These are phyloP conservation scores for Mallotus villosus DNA, from an alignment of 2,797 vertebrate species.

Conservation along the genomic window DNA sequence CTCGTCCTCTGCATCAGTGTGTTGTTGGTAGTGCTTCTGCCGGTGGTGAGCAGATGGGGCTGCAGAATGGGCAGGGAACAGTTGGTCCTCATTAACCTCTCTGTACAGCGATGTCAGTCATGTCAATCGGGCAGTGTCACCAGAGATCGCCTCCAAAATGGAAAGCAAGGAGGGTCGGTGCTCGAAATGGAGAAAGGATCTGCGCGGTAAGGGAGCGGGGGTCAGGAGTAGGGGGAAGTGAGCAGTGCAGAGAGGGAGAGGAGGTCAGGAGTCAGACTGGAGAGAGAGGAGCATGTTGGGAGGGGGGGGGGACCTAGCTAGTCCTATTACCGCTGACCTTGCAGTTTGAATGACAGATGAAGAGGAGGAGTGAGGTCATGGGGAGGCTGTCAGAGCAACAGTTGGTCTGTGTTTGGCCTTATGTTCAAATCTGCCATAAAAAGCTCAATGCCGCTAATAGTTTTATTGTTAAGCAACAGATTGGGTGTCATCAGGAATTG, in stretches of 20 bases:
- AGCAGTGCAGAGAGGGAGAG: constrained; percentile 40
- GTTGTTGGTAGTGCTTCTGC: not conserved
- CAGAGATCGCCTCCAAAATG: constrained; percentile 54
- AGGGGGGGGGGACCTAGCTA: not conserved
- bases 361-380: constrained; percentile 10
- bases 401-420: constrained; percentile 16
- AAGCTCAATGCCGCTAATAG: not conserved
- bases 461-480: not conserved
- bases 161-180: constrained; percentile 47
- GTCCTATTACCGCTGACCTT: constrained; percentile 24
- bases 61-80: constrained; percentile 55
- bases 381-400: constrained; percentile 24
- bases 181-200: constrained; percentile 53
- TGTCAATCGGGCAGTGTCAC: constrained; percentile 67
- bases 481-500: not conserved
- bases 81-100: constrained; percentile 79
- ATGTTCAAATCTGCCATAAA: constrained; percentile 33
- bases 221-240: constrained; percentile 43
- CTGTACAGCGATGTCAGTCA: constrained; percentile 63
- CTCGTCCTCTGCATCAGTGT: too few relatives aligned
- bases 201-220: constrained; percentile 35
- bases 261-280: constrained; percentile 43
- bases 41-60: constrained; percentile 58
- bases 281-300: constrained; percentile 29
- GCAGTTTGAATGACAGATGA: constrained; percentile 48